These are phyloP conservation scores for Ceratosolen solmsi DNA, from an alignment of 1,140 invertebrate species.

Conservation along the genomic window DNA sequence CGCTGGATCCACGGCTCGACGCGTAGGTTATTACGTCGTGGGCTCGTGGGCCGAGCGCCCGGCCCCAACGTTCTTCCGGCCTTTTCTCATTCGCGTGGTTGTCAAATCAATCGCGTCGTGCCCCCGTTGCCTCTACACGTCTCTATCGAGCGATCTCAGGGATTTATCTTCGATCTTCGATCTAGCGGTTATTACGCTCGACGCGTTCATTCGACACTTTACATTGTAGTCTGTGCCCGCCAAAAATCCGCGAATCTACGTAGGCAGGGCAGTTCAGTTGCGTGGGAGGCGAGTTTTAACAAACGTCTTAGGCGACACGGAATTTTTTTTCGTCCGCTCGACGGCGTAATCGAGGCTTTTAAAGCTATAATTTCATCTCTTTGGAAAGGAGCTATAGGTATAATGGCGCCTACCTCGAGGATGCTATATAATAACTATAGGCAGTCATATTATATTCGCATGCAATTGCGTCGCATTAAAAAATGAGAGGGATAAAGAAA, in stretches of 20 bases:
- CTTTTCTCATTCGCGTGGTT: too few relatives aligned
- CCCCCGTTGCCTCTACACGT: background rate
- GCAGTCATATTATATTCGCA: background rate
- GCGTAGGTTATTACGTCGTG: conserved; percentile 7
- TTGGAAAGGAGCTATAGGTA: background rate
- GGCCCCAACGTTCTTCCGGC: background rate
- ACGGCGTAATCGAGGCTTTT: background rate
- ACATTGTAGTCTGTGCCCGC: too few relatives aligned
- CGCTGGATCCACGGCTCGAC: background rate
- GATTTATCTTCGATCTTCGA: background rate
- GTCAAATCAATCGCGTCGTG: conserved; percentile 30
- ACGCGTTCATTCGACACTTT: too few relatives aligned
- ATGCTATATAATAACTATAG: background rate
- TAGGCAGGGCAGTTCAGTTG: too few relatives aligned
- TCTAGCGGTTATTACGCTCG: too few relatives aligned
- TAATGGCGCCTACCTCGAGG: background rate
- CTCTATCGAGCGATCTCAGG: background rate
- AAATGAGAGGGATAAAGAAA: background rate
- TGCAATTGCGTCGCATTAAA: background rate
- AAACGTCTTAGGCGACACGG: too few relatives aligned
- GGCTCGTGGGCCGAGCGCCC: background rate
- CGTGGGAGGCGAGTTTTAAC: too few relatives aligned
- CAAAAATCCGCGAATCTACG: too few relatives aligned
- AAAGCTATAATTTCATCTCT: background rate
- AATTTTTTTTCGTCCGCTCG: background rate